Percentiles rank a stretch among this genome's conserved stretches.
These are phyloP conservation scores for Drosophila cracens DNA, from an alignment of 2,888 invertebrate species.

Conservation along the genomic window DNA sequence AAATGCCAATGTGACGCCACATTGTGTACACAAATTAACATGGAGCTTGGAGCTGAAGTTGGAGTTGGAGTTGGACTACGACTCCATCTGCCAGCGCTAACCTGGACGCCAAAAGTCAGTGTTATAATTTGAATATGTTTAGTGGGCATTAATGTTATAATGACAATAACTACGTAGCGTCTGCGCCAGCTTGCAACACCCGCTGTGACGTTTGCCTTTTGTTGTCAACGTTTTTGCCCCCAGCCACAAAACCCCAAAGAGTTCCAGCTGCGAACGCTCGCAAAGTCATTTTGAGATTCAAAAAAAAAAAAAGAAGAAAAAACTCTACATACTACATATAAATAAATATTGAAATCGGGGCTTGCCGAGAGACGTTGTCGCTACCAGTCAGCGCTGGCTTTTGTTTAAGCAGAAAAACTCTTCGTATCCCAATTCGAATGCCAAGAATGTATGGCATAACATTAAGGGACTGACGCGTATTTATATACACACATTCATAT, in stretches of 20 bases:
- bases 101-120: constrained; percentile 50
- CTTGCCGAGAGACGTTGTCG: constrained; percentile 75
- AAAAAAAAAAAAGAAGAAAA: constrained; percentile 18
- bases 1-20: constrained; percentile 84
- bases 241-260: constrained; percentile 24
- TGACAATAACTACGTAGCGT: constrained; percentile 80
- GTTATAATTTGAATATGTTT: constrained; percentile 83
- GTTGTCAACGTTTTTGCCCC: constrained; percentile 73
- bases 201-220: constrained; percentile 78
- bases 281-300: background rate
- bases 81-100: constrained; percentile 16
- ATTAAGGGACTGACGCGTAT: constrained; percentile 48
- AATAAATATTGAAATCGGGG: constrained; percentile 77
- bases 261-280: constrained; percentile 42
- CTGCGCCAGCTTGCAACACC: constrained; percentile 70
- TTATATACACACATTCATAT: constrained; percentile 35
- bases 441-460: constrained; percentile 54
- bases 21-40: constrained; percentile 81
- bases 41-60: constrained; percentile 28
- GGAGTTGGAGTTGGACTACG: constrained; percentile 22
- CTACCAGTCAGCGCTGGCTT: constrained; percentile 77
- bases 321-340: constrained; percentile 43
- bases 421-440: constrained; percentile 18
- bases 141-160: constrained; percentile 83
- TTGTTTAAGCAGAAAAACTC: constrained; percentile 58